Evolutionary conservation across 2,888 invertebrate species (phyloP).

Genomic region (Epirrhoe alternata): DNA sequence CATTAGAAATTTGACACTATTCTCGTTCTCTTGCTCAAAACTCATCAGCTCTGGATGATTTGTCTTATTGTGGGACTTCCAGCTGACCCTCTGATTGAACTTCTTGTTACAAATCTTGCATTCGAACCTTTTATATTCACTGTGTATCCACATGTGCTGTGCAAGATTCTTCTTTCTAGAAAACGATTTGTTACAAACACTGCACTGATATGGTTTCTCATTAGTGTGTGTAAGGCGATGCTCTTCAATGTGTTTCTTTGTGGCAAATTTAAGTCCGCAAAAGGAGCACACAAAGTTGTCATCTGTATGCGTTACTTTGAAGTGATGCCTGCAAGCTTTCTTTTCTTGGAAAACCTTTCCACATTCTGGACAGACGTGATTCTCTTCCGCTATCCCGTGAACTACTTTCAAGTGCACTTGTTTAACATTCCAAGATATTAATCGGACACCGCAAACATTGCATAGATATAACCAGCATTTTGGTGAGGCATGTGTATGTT

Average conservation of each 20-base stretch:
- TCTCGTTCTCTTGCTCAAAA: slow-evolving; percentile 59
- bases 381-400: slow-evolving; percentile 63
- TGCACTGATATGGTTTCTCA: slow-evolving; percentile 79
- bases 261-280: slow-evolving; percentile 71
- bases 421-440: slow-evolving; percentile 66
- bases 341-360: slow-evolving; percentile 61
- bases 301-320: slow-evolving; percentile 66
- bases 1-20: slow-evolving; percentile 57
- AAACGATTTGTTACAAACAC: slow-evolving; percentile 76
- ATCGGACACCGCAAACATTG: slow-evolving; percentile 67
- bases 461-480: slow-evolving; percentile 73
- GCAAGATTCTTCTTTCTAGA: slow-evolving; percentile 72
- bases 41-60: slow-evolving; percentile 69
- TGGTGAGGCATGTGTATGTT: slow-evolving; percentile 60
- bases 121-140: slow-evolving; percentile 71
- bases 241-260: slow-evolving; percentile 66
- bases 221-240: slow-evolving; percentile 83
- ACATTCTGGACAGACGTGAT: slow-evolving; percentile 68
- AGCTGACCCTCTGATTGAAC: slow-evolving; percentile 75
- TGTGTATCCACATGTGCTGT: slow-evolving; percentile 79
- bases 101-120: slow-evolving; percentile 73
- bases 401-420: slow-evolving; percentile 63
- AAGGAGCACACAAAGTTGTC: slow-evolving; percentile 72
- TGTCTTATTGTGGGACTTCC: slow-evolving; percentile 75
- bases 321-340: slow-evolving; percentile 58